A percentile compares a stretch with the other conserved stretches of the same genome.
Evolutionary conservation across 2,797 vertebrate species (phyloP).

Genomic region (Diceros bicornis): DNA sequence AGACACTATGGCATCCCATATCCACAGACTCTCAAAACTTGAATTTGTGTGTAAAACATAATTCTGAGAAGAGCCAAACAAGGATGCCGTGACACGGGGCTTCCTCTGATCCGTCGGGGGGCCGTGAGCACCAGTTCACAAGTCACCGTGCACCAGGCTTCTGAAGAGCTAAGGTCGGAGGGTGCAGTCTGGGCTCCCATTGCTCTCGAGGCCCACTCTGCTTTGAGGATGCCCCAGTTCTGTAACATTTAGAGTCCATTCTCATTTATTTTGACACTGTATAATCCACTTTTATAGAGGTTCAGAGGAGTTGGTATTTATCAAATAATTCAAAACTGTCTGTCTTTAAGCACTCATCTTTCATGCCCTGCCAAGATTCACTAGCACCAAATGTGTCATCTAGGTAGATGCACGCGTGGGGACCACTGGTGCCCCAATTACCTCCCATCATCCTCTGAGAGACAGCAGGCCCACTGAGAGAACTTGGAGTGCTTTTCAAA

Average conservation of each 20-base stretch:
- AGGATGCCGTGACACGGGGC: accelerated
- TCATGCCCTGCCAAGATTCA: too few species aligned
- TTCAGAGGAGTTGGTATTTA: not conserved
- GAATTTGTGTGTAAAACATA: too few species aligned
- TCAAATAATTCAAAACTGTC: not conserved
- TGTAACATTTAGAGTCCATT: not conserved
- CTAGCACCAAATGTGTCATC: accelerated
- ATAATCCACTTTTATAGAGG: too few species aligned
- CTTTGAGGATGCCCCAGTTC: not conserved
- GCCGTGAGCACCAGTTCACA: not conserved
- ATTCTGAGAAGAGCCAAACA: not conserved
- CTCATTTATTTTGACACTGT: not conserved
- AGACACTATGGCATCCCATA: accelerated
- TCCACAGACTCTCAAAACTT: not conserved
- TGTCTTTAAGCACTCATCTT: not conserved
- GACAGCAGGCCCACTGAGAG: not conserved
- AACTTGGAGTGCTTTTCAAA: too few species aligned
- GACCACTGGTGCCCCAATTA: not conserved
- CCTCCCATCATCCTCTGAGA: not conserved
- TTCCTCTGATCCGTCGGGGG: accelerated
- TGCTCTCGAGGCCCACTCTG: not conserved
- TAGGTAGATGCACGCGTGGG: not conserved
- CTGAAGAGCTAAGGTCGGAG: accelerated
- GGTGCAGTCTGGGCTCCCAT: not conserved
- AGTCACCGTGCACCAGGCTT: not conserved